Evolutionary conservation across 2,888 invertebrate genomes (phyloP).

Genomic region (Lordiphosa andalusiaca): DNA sequence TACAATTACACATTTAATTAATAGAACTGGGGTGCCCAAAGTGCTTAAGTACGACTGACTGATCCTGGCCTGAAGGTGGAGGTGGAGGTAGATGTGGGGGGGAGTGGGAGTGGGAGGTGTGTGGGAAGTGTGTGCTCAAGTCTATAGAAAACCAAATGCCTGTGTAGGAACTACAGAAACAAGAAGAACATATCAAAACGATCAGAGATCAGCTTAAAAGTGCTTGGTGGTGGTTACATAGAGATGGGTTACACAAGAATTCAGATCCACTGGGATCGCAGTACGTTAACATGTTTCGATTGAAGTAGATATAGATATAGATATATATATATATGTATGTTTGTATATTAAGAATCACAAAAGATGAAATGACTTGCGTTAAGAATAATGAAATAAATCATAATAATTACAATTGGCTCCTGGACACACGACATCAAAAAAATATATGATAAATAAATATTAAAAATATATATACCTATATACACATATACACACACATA

Average conservation of each 20-base stretch:
- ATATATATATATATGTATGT: constrained; percentile 18
- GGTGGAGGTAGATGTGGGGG: too few relatives aligned
- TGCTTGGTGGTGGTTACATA: constrained; percentile 10
- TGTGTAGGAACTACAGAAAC: constrained; percentile 9
- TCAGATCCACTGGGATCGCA: constrained; percentile 6
- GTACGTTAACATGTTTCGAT: neutral
- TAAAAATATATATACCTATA: constrained; percentile 29
- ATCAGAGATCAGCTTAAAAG: constrained; percentile 4
- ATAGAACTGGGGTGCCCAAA: neutral
- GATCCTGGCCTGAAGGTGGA: too few relatives aligned
- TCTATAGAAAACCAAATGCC: neutral
- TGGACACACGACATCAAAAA: constrained; percentile 11
- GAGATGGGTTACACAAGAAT: constrained; percentile 11
- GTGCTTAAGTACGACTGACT: too few relatives aligned
- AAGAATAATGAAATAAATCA: constrained; percentile 33
- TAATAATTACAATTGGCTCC: constrained; percentile 30
- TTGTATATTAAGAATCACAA: constrained; percentile 56
- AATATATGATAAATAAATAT: constrained; percentile 38
- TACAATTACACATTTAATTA: neutral
- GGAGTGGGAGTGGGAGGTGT: too few relatives aligned
- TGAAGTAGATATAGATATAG: constrained; percentile 3
- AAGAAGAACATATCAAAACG: neutral
- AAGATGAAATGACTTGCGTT: constrained; percentile 60
- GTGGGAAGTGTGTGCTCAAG: too few relatives aligned
- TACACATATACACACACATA: constrained; percentile 4